Evolutionary conservation across 2,113 vertebrate genomes (phyloP), one percentile per base, ranked within the genome.

Genomic region (Neotragus moschatus): DNA sequence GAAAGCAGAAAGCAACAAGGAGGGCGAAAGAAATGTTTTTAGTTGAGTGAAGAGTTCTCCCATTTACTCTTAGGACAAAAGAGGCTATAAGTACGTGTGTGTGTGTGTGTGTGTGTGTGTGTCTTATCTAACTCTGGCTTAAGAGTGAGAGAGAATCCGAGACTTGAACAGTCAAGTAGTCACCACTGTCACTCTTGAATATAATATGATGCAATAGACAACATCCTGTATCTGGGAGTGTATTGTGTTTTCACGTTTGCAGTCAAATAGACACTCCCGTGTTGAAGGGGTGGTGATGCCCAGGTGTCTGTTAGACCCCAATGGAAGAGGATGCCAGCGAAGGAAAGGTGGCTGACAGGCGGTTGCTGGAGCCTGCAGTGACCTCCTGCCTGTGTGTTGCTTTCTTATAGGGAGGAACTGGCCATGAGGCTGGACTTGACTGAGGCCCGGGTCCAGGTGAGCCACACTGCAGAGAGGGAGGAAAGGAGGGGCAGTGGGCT

Each of bases 391-490:
- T 95, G 10, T 90, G 73, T 96, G 96, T 97, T 99, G 97, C 98
- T 99, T 98, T 99, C 98, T 99, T 98, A 39, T 85, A 99, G 99
- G 99, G 99, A 99, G 97, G 99, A 99, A 98, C 99, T 99, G 97
- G 99, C 99, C 36, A 99, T 99, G 99, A 99, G 99, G 90, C 99
- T 99, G 99, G 99, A 99, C 98, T 99, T 99, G 96, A 99, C 99
- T 79, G 99, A 99, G 98, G 99, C 99, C 98, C 99, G 99, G 94
- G 99, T 99, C 73, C 99, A 99, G 99, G 99, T 99, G 99, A 99
- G 99, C 99, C 66, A 16, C 53, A 39, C 66, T 14, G 23, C 45
- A 58, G 45, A 92, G 82, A 73, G 53, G 80, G 60, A 90, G 85
- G 84, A 51, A 30, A 92, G 84, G 91, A 43, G 5, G 79, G 39